Evolutionary conservation across 2,113 vertebrate genomes (phyloP).

Genomic region (Galbula dea): DNA sequence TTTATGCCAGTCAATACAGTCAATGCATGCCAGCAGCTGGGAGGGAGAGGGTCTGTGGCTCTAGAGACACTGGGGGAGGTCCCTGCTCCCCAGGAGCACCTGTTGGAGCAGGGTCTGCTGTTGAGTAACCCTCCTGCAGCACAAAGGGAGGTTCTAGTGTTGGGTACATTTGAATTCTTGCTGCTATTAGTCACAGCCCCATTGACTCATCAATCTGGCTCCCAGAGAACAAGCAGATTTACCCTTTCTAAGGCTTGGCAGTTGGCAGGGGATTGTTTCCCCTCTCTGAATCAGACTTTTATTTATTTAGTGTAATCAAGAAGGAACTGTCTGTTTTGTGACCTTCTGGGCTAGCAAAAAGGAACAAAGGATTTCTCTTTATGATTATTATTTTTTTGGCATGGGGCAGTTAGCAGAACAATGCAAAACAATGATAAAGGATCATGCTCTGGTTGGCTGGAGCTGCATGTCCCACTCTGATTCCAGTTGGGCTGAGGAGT

Average conservation of each 20-base stretch:
- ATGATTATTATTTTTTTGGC: slow-evolving; percentile 76
- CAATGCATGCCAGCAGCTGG: background rate
- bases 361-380: slow-evolving; percentile 73
- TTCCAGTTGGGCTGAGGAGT: background rate
- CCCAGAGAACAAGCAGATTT: slow-evolving; percentile 71
- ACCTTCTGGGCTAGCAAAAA: slow-evolving; percentile 78
- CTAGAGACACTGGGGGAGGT: background rate
- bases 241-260: slow-evolving; percentile 65
- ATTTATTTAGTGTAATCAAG: slow-evolving; percentile 81
- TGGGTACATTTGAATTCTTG: slow-evolving; percentile 54
- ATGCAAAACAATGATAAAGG: slow-evolving; percentile 71
- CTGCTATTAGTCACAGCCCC: slow-evolving; percentile 69
- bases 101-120: background rate
- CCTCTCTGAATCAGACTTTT: slow-evolving; percentile 71
- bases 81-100: background rate
- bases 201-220: slow-evolving; percentile 77
- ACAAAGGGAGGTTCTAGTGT: slow-evolving; percentile 42
- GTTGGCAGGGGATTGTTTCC: slow-evolving; percentile 67
- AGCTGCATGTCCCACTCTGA: slow-evolving; percentile 35
- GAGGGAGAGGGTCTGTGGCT: accelerated
- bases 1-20: background rate
- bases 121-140: background rate
- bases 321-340: slow-evolving; percentile 80
- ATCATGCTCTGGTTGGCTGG: slow-evolving; percentile 41
- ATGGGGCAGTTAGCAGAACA: slow-evolving; percentile 66